Conservation (phyloP, 2,797 vertebrate species). For the Platalea minor region DNA sequence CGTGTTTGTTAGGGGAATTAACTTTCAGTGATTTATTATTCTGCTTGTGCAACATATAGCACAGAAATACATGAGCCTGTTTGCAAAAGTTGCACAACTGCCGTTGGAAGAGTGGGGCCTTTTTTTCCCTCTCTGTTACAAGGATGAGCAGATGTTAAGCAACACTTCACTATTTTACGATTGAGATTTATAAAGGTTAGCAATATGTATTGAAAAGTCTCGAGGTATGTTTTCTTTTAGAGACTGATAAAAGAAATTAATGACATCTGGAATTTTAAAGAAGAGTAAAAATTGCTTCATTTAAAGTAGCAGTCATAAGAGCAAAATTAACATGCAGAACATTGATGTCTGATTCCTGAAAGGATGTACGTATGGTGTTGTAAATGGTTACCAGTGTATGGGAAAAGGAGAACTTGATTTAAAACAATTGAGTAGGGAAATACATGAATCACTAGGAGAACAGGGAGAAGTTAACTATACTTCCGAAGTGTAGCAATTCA, state of each 20-base stretch:
- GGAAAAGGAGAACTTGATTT: background rate
- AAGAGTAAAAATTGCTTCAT: background rate
- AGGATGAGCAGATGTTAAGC: conserved; percentile 47
- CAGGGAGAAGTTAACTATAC: background rate
- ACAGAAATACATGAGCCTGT: background rate
- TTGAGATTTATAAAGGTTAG: conserved; percentile 26
- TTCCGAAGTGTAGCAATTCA: background rate
- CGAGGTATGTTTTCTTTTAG: conserved; percentile 38
- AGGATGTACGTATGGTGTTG: background rate
- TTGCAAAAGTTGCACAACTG: background rate
- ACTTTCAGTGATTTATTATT: conserved; percentile 12
- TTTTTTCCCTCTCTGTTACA: background rate
- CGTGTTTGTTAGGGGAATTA: background rate
- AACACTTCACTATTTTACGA: background rate
- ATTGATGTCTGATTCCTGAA: background rate
- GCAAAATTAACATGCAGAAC: background rate
- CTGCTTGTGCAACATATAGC: background rate
- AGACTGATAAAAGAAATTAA: conserved; percentile 20
- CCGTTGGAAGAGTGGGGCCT: background rate
- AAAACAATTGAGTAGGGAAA: background rate
- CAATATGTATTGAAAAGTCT: background rate
- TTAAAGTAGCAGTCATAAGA: background rate
- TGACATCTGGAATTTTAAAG: conserved; percentile 11
- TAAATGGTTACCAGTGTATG: background rate
- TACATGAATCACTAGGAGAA: background rate